phyloP scores from a whole-genome alignment of 2,888 invertebrate genomes.

The Brachyopa scutellaris region DNA sequence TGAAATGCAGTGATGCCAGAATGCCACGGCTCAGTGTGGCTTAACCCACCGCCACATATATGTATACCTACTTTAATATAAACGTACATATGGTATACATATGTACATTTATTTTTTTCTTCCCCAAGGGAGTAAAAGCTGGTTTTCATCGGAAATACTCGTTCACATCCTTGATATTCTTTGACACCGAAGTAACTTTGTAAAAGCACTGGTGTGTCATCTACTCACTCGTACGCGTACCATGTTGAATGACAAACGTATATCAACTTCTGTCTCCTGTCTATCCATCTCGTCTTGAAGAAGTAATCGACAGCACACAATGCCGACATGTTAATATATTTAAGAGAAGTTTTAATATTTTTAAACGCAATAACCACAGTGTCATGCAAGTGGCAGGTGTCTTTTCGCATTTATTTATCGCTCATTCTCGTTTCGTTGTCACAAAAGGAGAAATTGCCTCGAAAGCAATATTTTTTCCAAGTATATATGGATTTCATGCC shows the following conservation, averaged over 20 bases:
- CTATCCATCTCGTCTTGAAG: slow-evolving; percentile 3
- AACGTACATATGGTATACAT: no score
- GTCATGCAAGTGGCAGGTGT: slow-evolving; percentile 58
- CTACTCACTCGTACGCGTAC: no score
- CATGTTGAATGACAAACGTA: slow-evolving; percentile 1
- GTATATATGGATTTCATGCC: slow-evolving; percentile 54
- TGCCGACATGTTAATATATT: slow-evolving; percentile 39
- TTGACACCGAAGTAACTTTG: no score
- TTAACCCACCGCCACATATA: no score
- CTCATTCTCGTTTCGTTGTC: slow-evolving; percentile 26
- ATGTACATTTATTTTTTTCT: no score
- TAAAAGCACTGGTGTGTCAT: no score
- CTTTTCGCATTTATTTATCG: slow-evolving; percentile 43
- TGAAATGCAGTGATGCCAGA: no score
- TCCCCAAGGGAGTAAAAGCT: no score
- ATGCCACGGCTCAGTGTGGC: no score
- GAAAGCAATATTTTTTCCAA: slow-evolving; percentile 23
- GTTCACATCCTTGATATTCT: no score
- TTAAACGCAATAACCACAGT: slow-evolving; percentile 63
- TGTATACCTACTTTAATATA: no score
- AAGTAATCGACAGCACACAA: slow-evolving; percentile 25
- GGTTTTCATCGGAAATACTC: no score
- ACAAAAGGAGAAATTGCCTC: not conserved
- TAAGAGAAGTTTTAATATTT: slow-evolving; percentile 58
- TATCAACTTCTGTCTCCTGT: slow-evolving; percentile 30